Percentiles rank a stretch among this genome's conserved stretches.
Evolutionary conservation across 2,797 vertebrate genomes (phyloP).

Genomic region (Enteromius mattozi): DNA sequence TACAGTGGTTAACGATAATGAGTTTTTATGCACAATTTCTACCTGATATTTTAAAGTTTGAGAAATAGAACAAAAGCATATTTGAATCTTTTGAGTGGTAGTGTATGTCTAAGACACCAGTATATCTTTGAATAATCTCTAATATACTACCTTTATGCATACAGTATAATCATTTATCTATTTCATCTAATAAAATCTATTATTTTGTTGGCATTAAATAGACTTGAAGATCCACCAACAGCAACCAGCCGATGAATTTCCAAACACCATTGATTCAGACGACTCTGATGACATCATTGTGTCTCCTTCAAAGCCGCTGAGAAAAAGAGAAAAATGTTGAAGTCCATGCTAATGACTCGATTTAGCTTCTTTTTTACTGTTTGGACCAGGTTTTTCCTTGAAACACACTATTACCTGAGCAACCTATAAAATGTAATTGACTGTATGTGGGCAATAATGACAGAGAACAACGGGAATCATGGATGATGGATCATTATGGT

Average conservation of each 20-base stretch:
- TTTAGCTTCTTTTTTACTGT: not conserved
- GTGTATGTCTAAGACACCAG: not conserved
- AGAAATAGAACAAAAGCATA: too few species aligned
- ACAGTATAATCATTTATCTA: not conserved
- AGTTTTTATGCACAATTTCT: too few species aligned
- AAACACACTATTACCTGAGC: not conserved
- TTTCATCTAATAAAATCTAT: not conserved
- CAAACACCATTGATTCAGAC: conserved; percentile 74
- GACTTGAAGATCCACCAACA: not conserved
- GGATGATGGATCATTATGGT: not conserved
- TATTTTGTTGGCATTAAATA: conserved; percentile 3
- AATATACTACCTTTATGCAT: not conserved
- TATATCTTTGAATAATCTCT: not conserved
- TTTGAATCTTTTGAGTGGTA: not conserved
- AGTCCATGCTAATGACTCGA: not conserved
- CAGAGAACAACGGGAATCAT: not conserved
- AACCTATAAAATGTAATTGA: not conserved
- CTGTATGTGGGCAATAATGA: conserved; percentile 7
- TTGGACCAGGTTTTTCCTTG: not conserved
- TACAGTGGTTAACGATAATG: too few species aligned
- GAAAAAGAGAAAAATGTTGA: conserved; percentile 68
- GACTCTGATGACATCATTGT: conserved; percentile 88
- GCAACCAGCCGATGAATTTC: not conserved
- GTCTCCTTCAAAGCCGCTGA: conserved; percentile 74
- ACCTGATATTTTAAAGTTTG: too few species aligned